Evolutionary conservation across 2,797 vertebrate species (phyloP), one percentile per base, ranked within the genome.

Genomic region (Lutjanus argentimaculatus): DNA sequence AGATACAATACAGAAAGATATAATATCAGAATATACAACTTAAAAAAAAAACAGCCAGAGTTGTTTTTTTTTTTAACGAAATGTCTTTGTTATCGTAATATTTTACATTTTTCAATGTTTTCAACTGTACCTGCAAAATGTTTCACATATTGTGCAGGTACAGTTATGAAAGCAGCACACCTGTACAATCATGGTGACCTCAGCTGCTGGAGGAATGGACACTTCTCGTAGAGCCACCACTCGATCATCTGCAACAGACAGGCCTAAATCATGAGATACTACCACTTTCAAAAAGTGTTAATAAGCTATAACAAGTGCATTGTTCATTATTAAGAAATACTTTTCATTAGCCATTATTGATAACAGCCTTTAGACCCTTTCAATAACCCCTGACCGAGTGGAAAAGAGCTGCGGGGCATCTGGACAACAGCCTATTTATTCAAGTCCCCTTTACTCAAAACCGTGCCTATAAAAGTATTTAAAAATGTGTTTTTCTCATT

Each of bases 211-310:
- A 36, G 90, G 89, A 72, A 95, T 83, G 25, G 85, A 58, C 25
- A 95, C 86, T 80, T 95, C 90, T 43, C 82, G 67, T 6, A 94
- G 87, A 58, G 85, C 84, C 57, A 89, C 83, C 67, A 91, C 85
- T 86, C 84, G 80, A 70, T 93, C 87, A 85, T 93, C 93, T 95
- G 88, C 52, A 86, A 68, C 4, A 76, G 22, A 77, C 0, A 36
- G 5, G 30, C 30, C 30, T 36, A 45, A 10, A 84, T 57, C 42
- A 55, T n/a, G 7, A 71, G 52, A 49, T 22, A 9, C 10, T 48
- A 13, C 21, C 6, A 14, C 40, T 36, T 46, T 52, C n/a, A 13
- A 15, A 67, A 22, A 6, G 69, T 13, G 0, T 13, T 25, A 2
- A 53, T 10, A 15, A n/a, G 11, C 53, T 21, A 3, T 10, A 56